Evolutionary conservation across 2,113 vertebrate genomes (phyloP).

Genomic region (Tupaia chinensis): DNA sequence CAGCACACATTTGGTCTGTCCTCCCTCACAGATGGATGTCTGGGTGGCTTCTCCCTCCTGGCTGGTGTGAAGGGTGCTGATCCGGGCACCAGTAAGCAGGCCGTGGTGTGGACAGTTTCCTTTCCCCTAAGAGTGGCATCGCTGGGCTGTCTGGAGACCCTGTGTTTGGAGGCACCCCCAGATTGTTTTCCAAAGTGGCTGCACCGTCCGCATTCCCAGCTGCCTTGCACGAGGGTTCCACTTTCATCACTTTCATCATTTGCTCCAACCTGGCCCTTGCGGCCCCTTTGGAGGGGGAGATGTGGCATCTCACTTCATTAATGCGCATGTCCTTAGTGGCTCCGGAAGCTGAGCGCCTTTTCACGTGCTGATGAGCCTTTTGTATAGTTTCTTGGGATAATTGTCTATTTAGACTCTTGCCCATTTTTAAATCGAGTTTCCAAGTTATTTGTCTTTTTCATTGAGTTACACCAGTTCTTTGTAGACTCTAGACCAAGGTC

Average conservation of each 20-base stretch:
- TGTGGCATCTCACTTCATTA: not conserved
- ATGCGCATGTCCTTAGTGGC: not conserved
- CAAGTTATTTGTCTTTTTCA: not conserved
- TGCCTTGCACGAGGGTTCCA: not conserved
- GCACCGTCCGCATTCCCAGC: not conserved
- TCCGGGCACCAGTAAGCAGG: too few species aligned
- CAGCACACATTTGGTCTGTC: not conserved
- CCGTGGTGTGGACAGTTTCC: not conserved
- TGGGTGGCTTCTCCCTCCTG: not conserved
- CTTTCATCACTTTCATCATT: too few species aligned
- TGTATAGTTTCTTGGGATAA: too few species aligned
- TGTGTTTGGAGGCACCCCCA: not conserved
- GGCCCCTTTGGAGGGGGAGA: not conserved
- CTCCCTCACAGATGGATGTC: not conserved
- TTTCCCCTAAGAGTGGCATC: not conserved
- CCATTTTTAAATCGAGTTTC: not conserved
- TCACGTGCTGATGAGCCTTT: not conserved
- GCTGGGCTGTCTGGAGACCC: not conserved
- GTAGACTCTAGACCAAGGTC: not conserved
- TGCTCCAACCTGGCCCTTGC: not conserved
- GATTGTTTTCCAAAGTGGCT: not conserved
- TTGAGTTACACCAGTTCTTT: not conserved
- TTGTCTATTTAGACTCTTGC: too few species aligned
- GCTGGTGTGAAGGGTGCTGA: not conserved
- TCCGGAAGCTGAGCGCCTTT: not conserved